Evolutionary conservation across 2,888 invertebrate species (phyloP).

Genomic region (Protonemura montana): DNA sequence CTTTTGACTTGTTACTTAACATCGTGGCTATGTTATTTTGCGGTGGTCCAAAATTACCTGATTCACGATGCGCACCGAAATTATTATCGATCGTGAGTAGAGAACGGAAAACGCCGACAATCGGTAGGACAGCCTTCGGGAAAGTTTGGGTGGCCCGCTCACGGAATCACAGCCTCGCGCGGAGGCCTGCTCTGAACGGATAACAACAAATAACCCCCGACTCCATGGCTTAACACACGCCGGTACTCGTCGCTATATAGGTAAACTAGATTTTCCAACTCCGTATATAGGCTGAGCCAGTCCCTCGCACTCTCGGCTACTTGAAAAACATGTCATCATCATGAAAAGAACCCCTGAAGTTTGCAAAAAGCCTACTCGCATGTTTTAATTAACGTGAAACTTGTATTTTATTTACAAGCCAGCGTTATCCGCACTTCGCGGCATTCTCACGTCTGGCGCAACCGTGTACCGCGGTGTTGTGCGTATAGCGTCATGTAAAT

Average conservation of each 20-base stretch:
- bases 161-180: not conserved
- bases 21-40: not conserved
- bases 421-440: not conserved
- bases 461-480: not conserved
- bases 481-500: not conserved
- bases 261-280: too few species aligned
- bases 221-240: too few species aligned
- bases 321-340: not conserved
- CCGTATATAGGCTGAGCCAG: not conserved
- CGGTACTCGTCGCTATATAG: too few species aligned
- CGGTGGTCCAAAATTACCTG: not conserved
- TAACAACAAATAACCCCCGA: not conserved
- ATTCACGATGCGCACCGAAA: not conserved
- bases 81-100: not conserved
- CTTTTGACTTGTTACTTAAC: not conserved
- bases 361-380: conserved; percentile 9
- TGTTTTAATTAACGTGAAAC: conserved; percentile 30
- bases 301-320: not conserved
- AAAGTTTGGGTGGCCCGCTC: not conserved
- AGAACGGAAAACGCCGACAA: not conserved
- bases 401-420: conserved; percentile 27
- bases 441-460: not conserved
- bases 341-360: not conserved
- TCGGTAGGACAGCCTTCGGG: not conserved
- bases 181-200: not conserved